Percentiles rank a stretch among this genome's conserved stretches.
Conservation (phyloP, 2,113 vertebrate species). For the Deroptyus accipitrinus region DNA sequence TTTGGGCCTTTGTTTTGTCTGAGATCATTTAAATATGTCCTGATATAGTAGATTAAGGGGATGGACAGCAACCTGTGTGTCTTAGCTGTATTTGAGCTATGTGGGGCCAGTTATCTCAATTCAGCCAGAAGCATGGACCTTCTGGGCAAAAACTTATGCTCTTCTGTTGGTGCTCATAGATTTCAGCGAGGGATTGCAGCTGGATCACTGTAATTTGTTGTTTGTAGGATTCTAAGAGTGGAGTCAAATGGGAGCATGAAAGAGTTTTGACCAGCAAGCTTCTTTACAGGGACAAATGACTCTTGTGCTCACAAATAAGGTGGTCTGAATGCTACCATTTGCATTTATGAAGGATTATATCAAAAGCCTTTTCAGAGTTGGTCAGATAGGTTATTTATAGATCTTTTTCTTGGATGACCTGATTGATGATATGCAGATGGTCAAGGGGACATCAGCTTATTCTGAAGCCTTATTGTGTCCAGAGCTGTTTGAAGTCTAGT, state of each 20-base stretch:
- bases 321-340: constrained; percentile 25
- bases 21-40: background rate
- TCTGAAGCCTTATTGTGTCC: constrained; percentile 60
- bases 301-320: constrained; percentile 32
- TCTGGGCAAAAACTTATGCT: background rate
- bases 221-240: background rate
- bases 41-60: background rate
- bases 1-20: background rate
- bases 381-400: constrained; percentile 60
- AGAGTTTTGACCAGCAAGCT: constrained; percentile 5
- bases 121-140: background rate
- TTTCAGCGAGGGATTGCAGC: background rate
- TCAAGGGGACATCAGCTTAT: constrained; percentile 43
- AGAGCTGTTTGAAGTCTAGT: constrained; percentile 58
- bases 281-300: background rate
- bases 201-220: background rate
- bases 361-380: constrained; percentile 59
- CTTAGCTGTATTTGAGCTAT: background rate
- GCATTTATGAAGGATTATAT: background rate
- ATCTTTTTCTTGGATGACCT: constrained; percentile 63
- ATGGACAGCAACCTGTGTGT: background rate
- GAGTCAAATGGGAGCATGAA: background rate
- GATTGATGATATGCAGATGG: constrained; percentile 66
- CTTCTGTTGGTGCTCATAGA: background rate
- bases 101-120: background rate